Conservation (phyloP, 2,888 invertebrate genomes). For the Petrophora chlorosata region DNA sequence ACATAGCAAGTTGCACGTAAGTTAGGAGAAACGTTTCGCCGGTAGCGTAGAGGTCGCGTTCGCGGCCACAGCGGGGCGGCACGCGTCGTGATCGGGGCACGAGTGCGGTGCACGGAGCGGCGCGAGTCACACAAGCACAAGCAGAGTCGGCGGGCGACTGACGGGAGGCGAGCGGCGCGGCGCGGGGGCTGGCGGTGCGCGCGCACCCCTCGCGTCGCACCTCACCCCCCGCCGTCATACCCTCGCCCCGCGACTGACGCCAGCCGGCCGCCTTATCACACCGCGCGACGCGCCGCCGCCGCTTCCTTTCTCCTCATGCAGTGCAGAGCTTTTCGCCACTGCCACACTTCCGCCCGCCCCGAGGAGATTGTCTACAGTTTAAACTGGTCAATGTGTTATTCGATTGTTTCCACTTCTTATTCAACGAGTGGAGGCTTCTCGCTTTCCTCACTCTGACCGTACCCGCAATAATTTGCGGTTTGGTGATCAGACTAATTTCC, state of each 20-base stretch:
- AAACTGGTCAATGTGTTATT: slow-evolving; percentile 69
- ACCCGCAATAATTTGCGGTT: slow-evolving; percentile 11
- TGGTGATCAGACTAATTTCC: slow-evolving; percentile 14
- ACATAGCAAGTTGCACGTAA: slow-evolving; percentile 80
- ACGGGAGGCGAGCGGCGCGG: slow-evolving; percentile 73
- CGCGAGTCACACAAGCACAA: slow-evolving; percentile 84
- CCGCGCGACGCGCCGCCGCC: slow-evolving; percentile 76
- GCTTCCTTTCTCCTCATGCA: slow-evolving; percentile 83
- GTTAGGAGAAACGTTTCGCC: slow-evolving; percentile 80
- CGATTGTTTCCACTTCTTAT: slow-evolving; percentile 57
- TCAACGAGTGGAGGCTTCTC: slow-evolving; percentile 11
- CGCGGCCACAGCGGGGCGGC: slow-evolving; percentile 84
- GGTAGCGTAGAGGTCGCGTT: slow-evolving; percentile 85
- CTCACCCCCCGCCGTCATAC: slow-evolving; percentile 49
- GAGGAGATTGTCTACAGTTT: slow-evolving; percentile 67
- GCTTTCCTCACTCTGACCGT: neutral
- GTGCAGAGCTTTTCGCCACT: slow-evolving; percentile 82
- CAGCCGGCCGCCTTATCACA: slow-evolving; percentile 80
- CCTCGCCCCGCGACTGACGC: slow-evolving; percentile 63
- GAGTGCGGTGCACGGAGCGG: slow-evolving; percentile 83
- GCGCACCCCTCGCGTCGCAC: slow-evolving; percentile 61
- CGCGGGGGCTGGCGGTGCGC: slow-evolving; percentile 75
- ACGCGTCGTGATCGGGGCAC: slow-evolving; percentile 82
- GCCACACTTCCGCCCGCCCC: slow-evolving; percentile 80
- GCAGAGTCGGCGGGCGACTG: slow-evolving; percentile 85